Conservation (phyloP, 2,888 invertebrate genomes). For the Tipula lateralis region DNA sequence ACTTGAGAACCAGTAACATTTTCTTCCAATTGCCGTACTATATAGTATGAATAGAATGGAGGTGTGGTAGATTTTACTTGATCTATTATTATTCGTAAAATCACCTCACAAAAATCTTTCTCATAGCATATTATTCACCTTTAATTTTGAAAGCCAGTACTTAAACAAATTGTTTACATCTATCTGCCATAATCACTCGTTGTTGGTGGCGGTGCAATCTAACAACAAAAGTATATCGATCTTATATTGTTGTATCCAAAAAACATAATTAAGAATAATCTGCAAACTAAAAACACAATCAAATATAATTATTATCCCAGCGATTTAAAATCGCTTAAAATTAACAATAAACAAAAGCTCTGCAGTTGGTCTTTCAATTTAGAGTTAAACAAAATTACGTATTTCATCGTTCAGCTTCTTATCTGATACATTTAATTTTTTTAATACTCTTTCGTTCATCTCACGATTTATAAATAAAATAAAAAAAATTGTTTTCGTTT, state of each 20-base stretch:
- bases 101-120: too few relatives aligned
- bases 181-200: neutral
- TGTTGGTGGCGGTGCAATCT: neutral
- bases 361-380: neutral
- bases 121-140: too few relatives aligned
- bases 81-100: too few relatives aligned
- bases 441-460: neutral
- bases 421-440: neutral
- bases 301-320: neutral
- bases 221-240: neutral
- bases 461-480: neutral
- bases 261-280: neutral
- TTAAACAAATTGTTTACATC: too few relatives aligned
- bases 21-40: too few relatives aligned
- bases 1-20: too few relatives aligned
- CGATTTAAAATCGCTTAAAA: neutral
- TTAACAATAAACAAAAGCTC: neutral
- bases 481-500: neutral
- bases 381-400: neutral
- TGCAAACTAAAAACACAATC: neutral
- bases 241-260: neutral
- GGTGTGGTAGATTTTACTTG: too few relatives aligned
- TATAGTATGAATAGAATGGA: too few relatives aligned
- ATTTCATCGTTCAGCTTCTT: neutral
- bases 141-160: too few relatives aligned